Evolutionary conservation across 2,888 invertebrate species (phyloP).

Genomic region (Caenorhabditis sp.): DNA sequence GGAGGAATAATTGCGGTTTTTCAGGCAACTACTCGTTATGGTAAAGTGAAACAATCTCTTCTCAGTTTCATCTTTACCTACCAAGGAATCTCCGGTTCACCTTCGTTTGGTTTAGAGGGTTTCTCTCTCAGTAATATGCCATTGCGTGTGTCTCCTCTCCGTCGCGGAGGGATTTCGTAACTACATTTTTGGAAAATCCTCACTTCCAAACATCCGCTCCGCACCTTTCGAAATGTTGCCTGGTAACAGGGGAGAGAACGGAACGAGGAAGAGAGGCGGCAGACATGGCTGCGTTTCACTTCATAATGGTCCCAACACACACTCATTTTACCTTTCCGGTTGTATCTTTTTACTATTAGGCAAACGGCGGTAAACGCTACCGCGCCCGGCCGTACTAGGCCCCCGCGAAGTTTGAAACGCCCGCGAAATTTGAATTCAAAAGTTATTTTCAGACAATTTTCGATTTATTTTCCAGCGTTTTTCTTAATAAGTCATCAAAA

Average conservation of each 20-base stretch:
- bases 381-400: too few relatives aligned
- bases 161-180: conserved; percentile 52
- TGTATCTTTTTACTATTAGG: conserved; percentile 34
- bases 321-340: conserved; percentile 44
- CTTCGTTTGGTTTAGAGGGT: not conserved
- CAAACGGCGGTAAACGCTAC: too few relatives aligned
- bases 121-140: not conserved
- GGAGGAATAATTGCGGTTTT: conserved; percentile 57
- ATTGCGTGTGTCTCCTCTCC: not conserved
- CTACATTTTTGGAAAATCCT: conserved; percentile 34
- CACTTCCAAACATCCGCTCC: conserved; percentile 21
- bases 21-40: conserved; percentile 27
- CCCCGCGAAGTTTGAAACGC: too few relatives aligned
- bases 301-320: conserved; percentile 44
- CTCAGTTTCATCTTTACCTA: not conserved
- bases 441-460: conserved; percentile 35
- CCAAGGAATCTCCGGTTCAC: not conserved
- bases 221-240: conserved; percentile 55
- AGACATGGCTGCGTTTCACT: conserved; percentile 8
- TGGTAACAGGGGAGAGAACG: conserved; percentile 36
- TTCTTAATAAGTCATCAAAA: too few relatives aligned
- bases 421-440: too few relatives aligned
- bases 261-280: conserved; percentile 11
- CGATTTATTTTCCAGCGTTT: too few relatives aligned
- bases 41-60: conserved; percentile 29